Base-by-base conservation (phyloP, 1,140 invertebrate genomes). In the Brachionus koreanus region DNA sequence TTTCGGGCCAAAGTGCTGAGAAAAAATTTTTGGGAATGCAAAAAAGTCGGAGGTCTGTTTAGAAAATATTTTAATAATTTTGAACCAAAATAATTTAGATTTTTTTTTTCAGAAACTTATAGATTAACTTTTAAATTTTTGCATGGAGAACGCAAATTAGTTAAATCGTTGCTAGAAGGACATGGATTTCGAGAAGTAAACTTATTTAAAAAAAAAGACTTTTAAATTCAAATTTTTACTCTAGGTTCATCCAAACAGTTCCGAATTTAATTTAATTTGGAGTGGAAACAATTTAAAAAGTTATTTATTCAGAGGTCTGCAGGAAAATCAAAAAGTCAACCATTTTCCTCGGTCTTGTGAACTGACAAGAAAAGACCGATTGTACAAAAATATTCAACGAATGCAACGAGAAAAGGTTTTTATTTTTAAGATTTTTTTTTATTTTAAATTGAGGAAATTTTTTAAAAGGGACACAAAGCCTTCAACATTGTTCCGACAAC, bases 401-500 rank as follows among this genome's bases (percentile, higher is more conserved):
- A 95, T 97, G 94, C 95, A 96, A 86, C 92, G 94, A 85, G 91
- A 92, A 82, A 89, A 89, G 85, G 88, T 88, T 57, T 25, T 57
- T n/a, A n/a, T 57, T 25, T 19, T 57, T 57, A 2, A 19, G n/a
- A 23, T 19, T 57, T 57, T 57, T 57, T 57, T 57, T 72, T 77
- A 63, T 39, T 84, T n/a, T 83, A 49, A 63, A 57, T 69, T 74
- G 65, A 83, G 84, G 87, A 25, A 92, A 16, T 23, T 4, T 19
- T 57, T 29, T 29, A 29, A 29, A 19, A 94, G 85, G 94, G 95
- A 1, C 86, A 92, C 63, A 93, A 94, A 85, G 92, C 96, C 87
- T 94, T 96, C 87, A 94, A 97, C 88, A 96, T 96, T 87, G 93
- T 97, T 84, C 95, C 95, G 0, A 92, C 93, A 85, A 96, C 94